phyloP scores from a whole-genome alignment of 2,888 invertebrate genomes.

The Noctua fimbriata region DNA sequence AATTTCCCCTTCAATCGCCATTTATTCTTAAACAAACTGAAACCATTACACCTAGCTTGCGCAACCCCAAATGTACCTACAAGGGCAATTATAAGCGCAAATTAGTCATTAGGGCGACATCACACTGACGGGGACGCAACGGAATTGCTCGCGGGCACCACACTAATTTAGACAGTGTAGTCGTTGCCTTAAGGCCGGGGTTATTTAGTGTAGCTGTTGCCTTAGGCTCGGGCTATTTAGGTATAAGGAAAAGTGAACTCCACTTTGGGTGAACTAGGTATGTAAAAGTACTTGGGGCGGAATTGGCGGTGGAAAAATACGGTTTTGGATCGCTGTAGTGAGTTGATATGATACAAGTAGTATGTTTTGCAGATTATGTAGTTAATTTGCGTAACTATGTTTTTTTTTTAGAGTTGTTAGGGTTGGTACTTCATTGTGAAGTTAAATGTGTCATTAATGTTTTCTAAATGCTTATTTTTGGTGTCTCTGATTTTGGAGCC shows the following conservation, averaged over 20 bases:
- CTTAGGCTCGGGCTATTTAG: constrained; percentile 55
- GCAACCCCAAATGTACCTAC: constrained; percentile 64
- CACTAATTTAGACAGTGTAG: constrained; percentile 72
- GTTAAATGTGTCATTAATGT: neutral
- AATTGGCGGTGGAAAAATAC: constrained; percentile 20
- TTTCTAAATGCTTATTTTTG: neutral
- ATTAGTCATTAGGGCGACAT: constrained; percentile 71
- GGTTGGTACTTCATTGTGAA: neutral
- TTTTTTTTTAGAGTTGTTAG: neutral
- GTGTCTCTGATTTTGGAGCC: neutral
- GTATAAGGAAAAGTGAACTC: constrained; percentile 25
- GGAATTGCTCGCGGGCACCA: constrained; percentile 70
- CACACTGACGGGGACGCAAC: constrained; percentile 57
- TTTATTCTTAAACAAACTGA: constrained; percentile 34
- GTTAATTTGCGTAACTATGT: neutral
- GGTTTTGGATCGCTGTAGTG: neutral
- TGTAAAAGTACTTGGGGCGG: constrained; percentile 33
- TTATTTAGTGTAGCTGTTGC: constrained; percentile 66
- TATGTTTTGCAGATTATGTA: neutral
- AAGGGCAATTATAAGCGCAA: constrained; percentile 76
- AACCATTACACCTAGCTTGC: constrained; percentile 7
- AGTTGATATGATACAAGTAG: neutral
- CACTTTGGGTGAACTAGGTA: constrained; percentile 30
- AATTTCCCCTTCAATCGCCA: constrained; percentile 11
- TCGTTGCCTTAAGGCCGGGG: constrained; percentile 56